Conservation (phyloP, 2,888 invertebrate genomes). For the Thera britannica region DNA sequence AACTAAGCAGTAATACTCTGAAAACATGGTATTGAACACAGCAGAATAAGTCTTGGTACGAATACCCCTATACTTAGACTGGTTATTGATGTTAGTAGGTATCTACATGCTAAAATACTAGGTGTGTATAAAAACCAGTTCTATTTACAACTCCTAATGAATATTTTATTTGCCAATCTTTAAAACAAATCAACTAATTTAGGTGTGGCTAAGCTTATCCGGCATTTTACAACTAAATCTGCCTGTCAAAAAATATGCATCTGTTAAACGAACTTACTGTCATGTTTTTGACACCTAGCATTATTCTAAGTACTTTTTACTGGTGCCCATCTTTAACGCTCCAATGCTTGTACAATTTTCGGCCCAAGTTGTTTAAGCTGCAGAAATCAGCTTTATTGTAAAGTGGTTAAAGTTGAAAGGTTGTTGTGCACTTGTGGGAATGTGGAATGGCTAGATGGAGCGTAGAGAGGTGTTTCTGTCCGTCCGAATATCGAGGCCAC, state of each 20-base stretch:
- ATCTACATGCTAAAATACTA: neutral
- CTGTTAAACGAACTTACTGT: constrained; percentile 14
- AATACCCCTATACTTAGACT: no score
- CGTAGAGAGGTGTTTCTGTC: constrained; percentile 66
- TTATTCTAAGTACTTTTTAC: constrained; percentile 34
- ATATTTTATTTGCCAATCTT: constrained; percentile 15
- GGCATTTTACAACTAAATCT: constrained; percentile 20
- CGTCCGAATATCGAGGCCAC: constrained; percentile 79
- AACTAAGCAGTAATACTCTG: no score
- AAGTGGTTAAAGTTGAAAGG: constrained; percentile 28
- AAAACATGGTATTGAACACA: no score
- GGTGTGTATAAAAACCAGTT: constrained; percentile 9
- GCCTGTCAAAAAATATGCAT: constrained; percentile 32
- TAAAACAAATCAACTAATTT: constrained; percentile 28
- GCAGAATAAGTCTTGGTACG: no score
- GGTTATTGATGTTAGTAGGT: no score
- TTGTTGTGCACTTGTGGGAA: constrained; percentile 48
- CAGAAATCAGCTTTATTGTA: constrained; percentile 31
- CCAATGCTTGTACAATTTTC: constrained; percentile 32
- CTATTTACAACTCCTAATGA: constrained; percentile 11
- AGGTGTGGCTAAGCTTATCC: constrained; percentile 26
- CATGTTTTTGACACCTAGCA: constrained; percentile 32
- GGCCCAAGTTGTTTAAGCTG: constrained; percentile 13
- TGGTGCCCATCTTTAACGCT: constrained; percentile 39
- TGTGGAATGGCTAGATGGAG: constrained; percentile 69